These are phyloP conservation scores for Cistogaster globosa DNA, from an alignment of 2,888 invertebrate genomes.

Conservation along the genomic window DNA sequence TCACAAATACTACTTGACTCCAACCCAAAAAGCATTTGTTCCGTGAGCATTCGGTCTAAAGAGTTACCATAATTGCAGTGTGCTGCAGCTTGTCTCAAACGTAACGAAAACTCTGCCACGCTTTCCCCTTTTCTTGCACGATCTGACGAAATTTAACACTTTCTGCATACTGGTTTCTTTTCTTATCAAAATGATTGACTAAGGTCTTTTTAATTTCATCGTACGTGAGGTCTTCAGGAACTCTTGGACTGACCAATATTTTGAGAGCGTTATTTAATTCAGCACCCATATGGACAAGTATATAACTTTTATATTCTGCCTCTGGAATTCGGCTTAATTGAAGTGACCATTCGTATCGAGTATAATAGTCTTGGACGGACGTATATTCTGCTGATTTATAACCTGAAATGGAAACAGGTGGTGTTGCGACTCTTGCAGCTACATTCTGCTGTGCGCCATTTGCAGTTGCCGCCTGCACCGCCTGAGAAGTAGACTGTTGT, in stretches of 20 bases:
- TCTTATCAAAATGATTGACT: constrained; percentile 22
- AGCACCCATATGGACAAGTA: constrained; percentile 32
- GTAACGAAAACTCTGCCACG: constrained; percentile 20
- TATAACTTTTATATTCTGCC: constrained; percentile 13
- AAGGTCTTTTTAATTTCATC: neutral
- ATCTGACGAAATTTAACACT: constrained; percentile 22
- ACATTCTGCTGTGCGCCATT: neutral
- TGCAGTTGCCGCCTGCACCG: too few relatives aligned
- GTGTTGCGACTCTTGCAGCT: neutral
- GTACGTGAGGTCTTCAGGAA: neutral
- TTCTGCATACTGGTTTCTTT: constrained; percentile 35
- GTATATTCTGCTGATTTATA: too few relatives aligned
- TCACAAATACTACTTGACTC: constrained; percentile 61
- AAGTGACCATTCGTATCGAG: constrained; percentile 25
- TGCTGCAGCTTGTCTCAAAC: constrained; percentile 27
- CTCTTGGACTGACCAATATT: neutral
- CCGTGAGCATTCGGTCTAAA: constrained; percentile 67
- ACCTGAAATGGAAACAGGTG: constrained; percentile 30
- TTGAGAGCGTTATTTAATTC: constrained; percentile 35
- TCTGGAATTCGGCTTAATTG: constrained; percentile 11
- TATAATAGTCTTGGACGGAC: constrained; percentile 46
- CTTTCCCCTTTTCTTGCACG: constrained; percentile 3
- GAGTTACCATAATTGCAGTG: constrained; percentile 29
- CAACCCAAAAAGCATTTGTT: constrained; percentile 65
- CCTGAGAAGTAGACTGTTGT: constrained; percentile 7